Evolutionary conservation across 1,140 invertebrate genomes (phyloP).

Genomic region (Euborellia annulipes): DNA sequence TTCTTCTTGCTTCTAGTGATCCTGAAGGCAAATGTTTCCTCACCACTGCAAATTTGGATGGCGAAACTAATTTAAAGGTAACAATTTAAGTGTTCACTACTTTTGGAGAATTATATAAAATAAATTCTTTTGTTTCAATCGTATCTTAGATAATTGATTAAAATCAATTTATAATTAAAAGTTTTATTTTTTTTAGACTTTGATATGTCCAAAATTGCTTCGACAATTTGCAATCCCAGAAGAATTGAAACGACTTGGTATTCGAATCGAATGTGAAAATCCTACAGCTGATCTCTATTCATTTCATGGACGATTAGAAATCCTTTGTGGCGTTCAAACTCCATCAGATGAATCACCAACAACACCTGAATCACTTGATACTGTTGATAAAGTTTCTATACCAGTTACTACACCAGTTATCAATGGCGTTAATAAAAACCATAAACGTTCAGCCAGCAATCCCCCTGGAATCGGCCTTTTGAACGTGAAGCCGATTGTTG

Average conservation of each 20-base stretch:
- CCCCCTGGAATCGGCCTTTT: too few species aligned
- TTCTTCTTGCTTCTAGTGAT: slow-evolving; percentile 45
- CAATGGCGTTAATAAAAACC: too few species aligned
- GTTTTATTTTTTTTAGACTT: slow-evolving; percentile 5
- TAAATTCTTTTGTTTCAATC: neutral
- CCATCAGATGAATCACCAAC: neutral
- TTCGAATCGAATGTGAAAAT: slow-evolving; percentile 48
- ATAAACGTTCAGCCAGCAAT: too few species aligned
- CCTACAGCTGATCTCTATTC: slow-evolving; percentile 56
- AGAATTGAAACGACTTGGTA: slow-evolving; percentile 33
- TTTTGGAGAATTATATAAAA: neutral
- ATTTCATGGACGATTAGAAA: slow-evolving; percentile 53
- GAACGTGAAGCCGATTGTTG: too few species aligned
- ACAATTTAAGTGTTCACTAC: too few species aligned
- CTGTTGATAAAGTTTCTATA: too few species aligned
- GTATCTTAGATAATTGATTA: neutral
- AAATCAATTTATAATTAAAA: neutral
- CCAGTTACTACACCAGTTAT: too few species aligned
- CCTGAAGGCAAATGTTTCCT: slow-evolving; percentile 35
- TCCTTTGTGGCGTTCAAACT: slow-evolving; percentile 17
- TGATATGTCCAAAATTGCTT: slow-evolving; percentile 5
- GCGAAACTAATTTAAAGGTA: slow-evolving; percentile 53
- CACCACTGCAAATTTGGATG: slow-evolving; percentile 53
- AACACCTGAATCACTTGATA: slow-evolving; percentile 3
- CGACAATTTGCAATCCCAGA: slow-evolving; percentile 1